Percentiles rank a stretch among this genome's conserved stretches.
Conservation (phyloP, 2,113 vertebrate species). For the Xyrauchen texanus region DNA sequence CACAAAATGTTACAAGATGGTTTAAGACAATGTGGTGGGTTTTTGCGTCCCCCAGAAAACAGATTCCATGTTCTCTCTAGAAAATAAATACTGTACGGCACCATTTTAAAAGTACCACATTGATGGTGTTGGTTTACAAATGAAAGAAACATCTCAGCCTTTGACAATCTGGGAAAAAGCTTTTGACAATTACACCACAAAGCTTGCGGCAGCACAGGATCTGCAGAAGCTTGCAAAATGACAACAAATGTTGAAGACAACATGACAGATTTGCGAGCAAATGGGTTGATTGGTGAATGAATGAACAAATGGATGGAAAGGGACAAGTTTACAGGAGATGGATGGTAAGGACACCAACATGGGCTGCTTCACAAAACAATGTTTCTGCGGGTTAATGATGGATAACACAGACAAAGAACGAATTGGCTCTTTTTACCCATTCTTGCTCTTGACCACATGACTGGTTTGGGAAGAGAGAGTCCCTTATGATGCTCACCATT, state of each 20-base stretch:
- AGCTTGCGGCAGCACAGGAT: constrained; percentile 45
- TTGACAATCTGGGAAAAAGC: constrained; percentile 32
- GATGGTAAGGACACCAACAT: constrained; percentile 51
- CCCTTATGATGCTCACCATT: constrained; percentile 70
- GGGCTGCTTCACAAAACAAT: constrained; percentile 32
- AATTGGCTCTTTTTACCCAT: constrained; percentile 67
- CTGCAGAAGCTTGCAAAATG: constrained; percentile 58
- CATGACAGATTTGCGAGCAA: constrained; percentile 50
- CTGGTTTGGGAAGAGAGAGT: constrained; percentile 64
- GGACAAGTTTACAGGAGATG: constrained; percentile 36
- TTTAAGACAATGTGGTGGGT: constrained; percentile 19
- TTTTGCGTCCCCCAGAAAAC: background rate
- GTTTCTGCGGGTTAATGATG: constrained; percentile 48
- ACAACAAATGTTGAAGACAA: constrained; percentile 47
- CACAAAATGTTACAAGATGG: constrained; percentile 28
- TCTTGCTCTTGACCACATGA: constrained; percentile 64
- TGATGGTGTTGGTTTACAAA: constrained; percentile 3
- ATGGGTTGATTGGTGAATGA: constrained; percentile 46
- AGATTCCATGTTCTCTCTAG: background rate
- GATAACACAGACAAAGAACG: constrained; percentile 50
- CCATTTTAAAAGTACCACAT: constrained; percentile 7
- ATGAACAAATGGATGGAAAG: constrained; percentile 44
- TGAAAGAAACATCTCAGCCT: constrained; percentile 1
- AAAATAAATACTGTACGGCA: constrained; percentile 22
- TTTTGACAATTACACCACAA: constrained; percentile 45